Conservation (phyloP, 2,888 invertebrate species). For the Drosophila helvetica region DNA sequence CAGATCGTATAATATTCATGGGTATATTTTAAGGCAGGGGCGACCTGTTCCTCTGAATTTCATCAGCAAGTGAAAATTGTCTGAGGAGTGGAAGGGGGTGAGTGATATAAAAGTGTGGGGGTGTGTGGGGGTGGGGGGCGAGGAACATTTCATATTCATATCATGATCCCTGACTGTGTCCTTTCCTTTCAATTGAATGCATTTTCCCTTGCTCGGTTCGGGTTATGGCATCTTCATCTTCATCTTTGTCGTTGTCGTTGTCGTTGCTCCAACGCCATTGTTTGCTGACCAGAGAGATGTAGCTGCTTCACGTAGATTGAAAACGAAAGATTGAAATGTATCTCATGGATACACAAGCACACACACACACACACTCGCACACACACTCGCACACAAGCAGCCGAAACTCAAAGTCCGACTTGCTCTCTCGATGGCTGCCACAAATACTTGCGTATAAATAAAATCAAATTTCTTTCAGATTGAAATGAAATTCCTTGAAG, state of each 20-base stretch:
- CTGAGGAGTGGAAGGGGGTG: background rate
- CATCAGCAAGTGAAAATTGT: slow-evolving; percentile 44
- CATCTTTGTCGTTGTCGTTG: slow-evolving; percentile 17
- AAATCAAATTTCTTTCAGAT: slow-evolving; percentile 55
- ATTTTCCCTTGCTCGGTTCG: slow-evolving; percentile 43
- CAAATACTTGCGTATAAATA: slow-evolving; percentile 32
- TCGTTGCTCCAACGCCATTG: slow-evolving; percentile 26
- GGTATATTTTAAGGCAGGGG: background rate
- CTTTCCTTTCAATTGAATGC: slow-evolving; percentile 75
- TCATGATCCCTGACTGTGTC: slow-evolving; percentile 65
- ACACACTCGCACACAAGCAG: background rate
- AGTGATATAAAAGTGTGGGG: background rate
- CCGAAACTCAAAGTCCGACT: slow-evolving; percentile 10
- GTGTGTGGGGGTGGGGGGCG: slow-evolving; percentile 6
- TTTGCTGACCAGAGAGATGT: slow-evolving; percentile 39
- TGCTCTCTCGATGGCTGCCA: slow-evolving; percentile 33
- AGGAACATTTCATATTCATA: slow-evolving; percentile 67
- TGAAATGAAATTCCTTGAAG: slow-evolving; percentile 60
- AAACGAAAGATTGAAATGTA: slow-evolving; percentile 74
- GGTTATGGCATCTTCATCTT: slow-evolving; percentile 29
- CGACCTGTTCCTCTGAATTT: slow-evolving; percentile 34
- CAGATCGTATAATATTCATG: slow-evolving; percentile 1
- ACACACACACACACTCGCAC: slow-evolving; percentile 1
- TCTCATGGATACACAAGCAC: slow-evolving; percentile 42
- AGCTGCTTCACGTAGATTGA: slow-evolving; percentile 59